Base-by-base conservation (phyloP, 64 coral and sea anemone genomes). In the Acropora tenuis region DNA sequence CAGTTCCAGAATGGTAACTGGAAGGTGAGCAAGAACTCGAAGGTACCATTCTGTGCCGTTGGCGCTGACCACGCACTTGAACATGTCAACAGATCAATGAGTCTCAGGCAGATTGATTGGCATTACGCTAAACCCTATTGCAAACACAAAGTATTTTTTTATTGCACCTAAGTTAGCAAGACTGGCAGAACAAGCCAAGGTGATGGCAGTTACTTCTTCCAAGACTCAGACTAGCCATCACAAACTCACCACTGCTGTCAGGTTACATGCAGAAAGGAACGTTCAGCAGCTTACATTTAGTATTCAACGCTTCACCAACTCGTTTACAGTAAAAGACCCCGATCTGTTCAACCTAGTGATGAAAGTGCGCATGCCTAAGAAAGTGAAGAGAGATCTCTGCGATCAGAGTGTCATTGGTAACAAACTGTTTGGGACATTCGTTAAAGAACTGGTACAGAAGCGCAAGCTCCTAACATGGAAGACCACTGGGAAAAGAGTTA, bases 311-410 rank as follows among this genome's bases (percentile, higher is more conserved):
- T 87, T 75, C 85, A 87, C 48, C 45, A 74, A 87, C 20, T 76
- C 84, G 3, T 93, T 93, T 46, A 18, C 49, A 5, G 78, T 41
- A 43, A 50, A 93, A 58, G 6, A 43, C 67, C 18, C 45, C 2
- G 91, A 88, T n/a, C 83, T 93, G 43, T 93, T 73, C 76, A 93
- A 93, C 59, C 48, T 93, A 4, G 92, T 68, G 42, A 93, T 86
- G 1, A 93, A 93, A 43, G 92, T 82, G 8, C 8, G 61, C 2
- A 66, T 89, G 77, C 50, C 86, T 8, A 78, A 88, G 49, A 89
- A 89, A 83, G 77, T 82, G n/a, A 88, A 74, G 53, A 75, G 76
- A 71, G 92, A 93, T 52, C 60, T 93, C 15, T 72, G 76, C 40
- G 6, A 93, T 8, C 85, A 93, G 47, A 93, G 91, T 5, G 40